Base-by-base conservation (phyloP, 37 sponge, comb jelly and placozoan genomes). In the Geodia barretti region DNA sequence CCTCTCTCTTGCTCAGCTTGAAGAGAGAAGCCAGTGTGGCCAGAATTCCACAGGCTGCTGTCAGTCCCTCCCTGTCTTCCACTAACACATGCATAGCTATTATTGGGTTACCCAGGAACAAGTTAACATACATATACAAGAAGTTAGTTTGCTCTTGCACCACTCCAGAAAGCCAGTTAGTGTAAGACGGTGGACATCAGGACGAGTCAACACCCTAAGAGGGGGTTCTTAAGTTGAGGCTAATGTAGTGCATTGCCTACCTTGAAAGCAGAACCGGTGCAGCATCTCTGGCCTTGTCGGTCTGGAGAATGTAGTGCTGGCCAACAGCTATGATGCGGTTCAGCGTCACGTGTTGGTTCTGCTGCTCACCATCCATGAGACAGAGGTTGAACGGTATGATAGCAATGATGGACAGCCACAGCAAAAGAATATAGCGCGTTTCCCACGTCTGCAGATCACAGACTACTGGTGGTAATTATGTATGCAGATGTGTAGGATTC, bases 381-480 rank as follows among this genome's bases (percentile, higher is more conserved):
- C 76, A 74, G 76, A 98, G 78, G 80, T 98, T 93, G 83, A 98
- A 98, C 2, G 99, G 99, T 1, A 94, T 86, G 54, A 98, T 89
- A 61, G 86, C 77, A 28, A 98, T 77, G 42, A 98, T 88, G 67
- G 95, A 91, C 32, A 98, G 89, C 99, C 99, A 98, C 29, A 98
- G 93, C 32, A 98, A 84, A 5, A 96, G 83, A n/a, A 96, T 70
- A 77, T 96, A 98, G 21, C 97, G 82, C 26, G 89, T 90, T 77
- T 98, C 96, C 99, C 99, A 98, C 32, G 87, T 87, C 92, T 94
- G 64, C 19, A 78, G 5, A 23, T 64, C 65, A 64, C 5, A 34
- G 36, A 2, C n/a, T n/a, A n/a, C n/a, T n/a, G n/a, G n/a, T n/a
- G n/a, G n/a, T n/a, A n/a, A n/a, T n/a, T n/a, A n/a, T 37, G 40